These are phyloP conservation scores for Euura lappo DNA, from an alignment of 1,140 invertebrate species.

Conservation along the genomic window DNA sequence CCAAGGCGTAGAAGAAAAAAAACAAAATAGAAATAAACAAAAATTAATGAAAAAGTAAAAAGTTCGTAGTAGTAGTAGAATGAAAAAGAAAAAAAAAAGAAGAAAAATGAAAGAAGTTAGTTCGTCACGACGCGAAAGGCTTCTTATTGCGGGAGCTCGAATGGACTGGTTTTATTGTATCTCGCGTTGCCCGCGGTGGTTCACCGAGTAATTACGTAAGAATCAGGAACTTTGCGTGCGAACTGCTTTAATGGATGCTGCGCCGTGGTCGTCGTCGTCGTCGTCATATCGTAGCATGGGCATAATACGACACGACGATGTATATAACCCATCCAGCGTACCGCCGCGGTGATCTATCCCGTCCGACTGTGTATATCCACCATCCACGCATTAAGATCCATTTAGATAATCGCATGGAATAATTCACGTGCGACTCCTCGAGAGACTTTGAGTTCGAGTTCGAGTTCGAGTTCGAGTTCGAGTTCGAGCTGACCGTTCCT, in stretches of 20 bases:
- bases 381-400: slow-evolving; percentile 16
- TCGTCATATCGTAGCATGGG: background rate
- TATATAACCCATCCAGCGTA: background rate
- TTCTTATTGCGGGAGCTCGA: background rate
- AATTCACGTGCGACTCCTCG: slow-evolving; percentile 11
- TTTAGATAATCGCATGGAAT: slow-evolving; percentile 12
- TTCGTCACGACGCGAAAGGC: background rate
- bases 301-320: background rate
- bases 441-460: background rate
- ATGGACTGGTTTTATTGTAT: background rate
- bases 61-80: no score
- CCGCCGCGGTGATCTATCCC: background rate
- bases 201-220: background rate
- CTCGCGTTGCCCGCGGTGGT: background rate
- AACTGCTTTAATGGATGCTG: slow-evolving; percentile 7
- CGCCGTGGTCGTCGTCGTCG: background rate
- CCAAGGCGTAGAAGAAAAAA: no score
- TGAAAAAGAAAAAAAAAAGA: no score
- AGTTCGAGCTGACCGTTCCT: slow-evolving; percentile 19
- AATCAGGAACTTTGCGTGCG: slow-evolving; percentile 6
- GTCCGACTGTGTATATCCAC: background rate
- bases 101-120: background rate
- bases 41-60: no score
- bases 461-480: background rate
- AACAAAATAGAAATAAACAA: no score